phyloP scores from a whole-genome alignment of 2,888 invertebrate genomes.

The Drosophila atroscutellata region DNA sequence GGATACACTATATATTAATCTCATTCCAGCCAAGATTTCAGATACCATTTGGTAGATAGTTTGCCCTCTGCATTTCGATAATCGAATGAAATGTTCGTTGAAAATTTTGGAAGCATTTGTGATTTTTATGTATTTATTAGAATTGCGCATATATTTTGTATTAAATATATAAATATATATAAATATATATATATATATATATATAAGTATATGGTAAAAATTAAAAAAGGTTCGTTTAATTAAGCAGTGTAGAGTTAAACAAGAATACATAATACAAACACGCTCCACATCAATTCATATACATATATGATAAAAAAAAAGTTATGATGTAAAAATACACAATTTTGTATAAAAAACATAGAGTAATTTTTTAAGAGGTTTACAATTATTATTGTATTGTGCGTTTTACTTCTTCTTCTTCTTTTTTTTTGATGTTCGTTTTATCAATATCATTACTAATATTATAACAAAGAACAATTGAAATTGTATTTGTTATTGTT shows the following conservation, averaged over 20 bases:
- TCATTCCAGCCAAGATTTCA: not conserved
- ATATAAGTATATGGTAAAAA: slow-evolving; percentile 45
- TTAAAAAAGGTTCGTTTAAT: slow-evolving; percentile 66
- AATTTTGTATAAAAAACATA: slow-evolving; percentile 46
- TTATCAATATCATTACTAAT: slow-evolving; percentile 43
- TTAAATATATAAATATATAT: slow-evolving; percentile 49
- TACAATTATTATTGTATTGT: slow-evolving; percentile 65
- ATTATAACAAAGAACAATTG: slow-evolving; percentile 47
- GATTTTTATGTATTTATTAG: slow-evolving; percentile 72
- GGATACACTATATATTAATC: not conserved
- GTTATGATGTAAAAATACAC: slow-evolving; percentile 47
- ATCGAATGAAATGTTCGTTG: not conserved
- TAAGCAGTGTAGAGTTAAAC: slow-evolving; percentile 67
- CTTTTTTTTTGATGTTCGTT: slow-evolving; percentile 16
- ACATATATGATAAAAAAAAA: slow-evolving; percentile 28
- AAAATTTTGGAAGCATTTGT: slow-evolving; percentile 63
- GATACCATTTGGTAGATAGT: not conserved
- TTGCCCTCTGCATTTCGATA: not conserved
- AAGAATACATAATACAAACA: slow-evolving; percentile 53
- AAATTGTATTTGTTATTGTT: slow-evolving; percentile 32
- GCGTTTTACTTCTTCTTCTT: slow-evolving; percentile 27
- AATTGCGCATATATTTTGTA: slow-evolving; percentile 67
- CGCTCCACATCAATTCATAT: slow-evolving; percentile 13
- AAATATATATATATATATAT: slow-evolving; percentile 34
- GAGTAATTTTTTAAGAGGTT: slow-evolving; percentile 38